Base-by-base conservation (phyloP, 2,888 invertebrate species). In the Ephialtes manifestator region DNA sequence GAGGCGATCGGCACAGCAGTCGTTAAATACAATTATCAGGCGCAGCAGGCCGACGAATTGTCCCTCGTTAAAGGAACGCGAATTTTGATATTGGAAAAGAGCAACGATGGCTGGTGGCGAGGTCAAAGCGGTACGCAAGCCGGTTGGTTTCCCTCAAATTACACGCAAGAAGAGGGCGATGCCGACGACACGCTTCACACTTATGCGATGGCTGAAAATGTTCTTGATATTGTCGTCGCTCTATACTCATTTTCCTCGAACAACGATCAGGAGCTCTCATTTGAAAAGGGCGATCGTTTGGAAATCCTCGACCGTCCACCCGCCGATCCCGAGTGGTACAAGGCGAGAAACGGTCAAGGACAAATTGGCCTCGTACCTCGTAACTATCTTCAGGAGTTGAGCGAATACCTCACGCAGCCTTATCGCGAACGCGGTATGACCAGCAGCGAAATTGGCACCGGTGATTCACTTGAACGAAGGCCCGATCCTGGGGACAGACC, bases 281-380 rank as follows among this genome's bases (percentile, higher is more conserved):
- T 99, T 94, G 98, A 99, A 94, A 99, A 99, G 94, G 99, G 99
- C 74, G 99, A 99, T 95, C 96, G 98, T 72, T 95, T 99, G 89
- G 99, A 99, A 95, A 98, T 99, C 90, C 95, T 99, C 87, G 99
- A 99, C 95, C 97, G 99, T 93, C 99, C 99, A 10, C 96, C 97
- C 7, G 97, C 98, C 86, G 99, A 99, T 95, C 99, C 99, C 10
- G 99, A 99, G 95, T 99, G 99, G 99, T 98, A 97, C 95, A 97
- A 98, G 93, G 99, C 99, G 78, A 96, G 99, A 68, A 99, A 99
- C 95, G 96, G 97, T 78, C 97, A 97, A 94, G 99, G 99, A 7
- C 97, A 97, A 94, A 96, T 98, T 86, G 99, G 99, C 77, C 96
- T 99, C 90, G 99, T 99, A 91, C 99, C 99, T 55, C 95, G 98